Base-by-base conservation (phyloP, 2,888 invertebrate species). In the Cryptocheilus praepositus region DNA sequence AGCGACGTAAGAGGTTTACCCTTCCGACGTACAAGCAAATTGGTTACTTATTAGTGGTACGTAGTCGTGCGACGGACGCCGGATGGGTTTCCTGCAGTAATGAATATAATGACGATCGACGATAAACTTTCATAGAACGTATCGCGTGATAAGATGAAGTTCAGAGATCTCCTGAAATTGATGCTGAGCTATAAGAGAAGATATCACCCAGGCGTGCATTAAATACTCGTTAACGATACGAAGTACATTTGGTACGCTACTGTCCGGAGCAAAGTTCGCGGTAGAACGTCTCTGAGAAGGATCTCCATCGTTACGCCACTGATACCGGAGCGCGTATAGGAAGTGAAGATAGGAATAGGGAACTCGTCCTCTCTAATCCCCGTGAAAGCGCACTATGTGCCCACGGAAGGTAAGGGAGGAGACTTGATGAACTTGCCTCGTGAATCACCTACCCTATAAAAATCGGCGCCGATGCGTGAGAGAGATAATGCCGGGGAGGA, bases 341-440 rank as follows among this genome's bases (percentile, higher is more conserved):
- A 36, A 70, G 56, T 59, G 61, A 64, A 52, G 49, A 63, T 57
- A 56, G 62, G 58, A 68, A 58, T 61, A 58, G 64, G 49, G 19
- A 52, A 55, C 68, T 58, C 67, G 67, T 65, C 54, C 65, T 28
- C 64, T 70, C 72, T 80, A 79, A 80, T 82, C 67, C 70, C 65
- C 65, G 71, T 73, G 71, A 82, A 81, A 81, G 77, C 71, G 53
- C 61, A 55, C 62, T 64, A 67, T 67, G 64, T 69, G 70, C 66
- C 67, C 60, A 70, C 71, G 74, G 74, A 73, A 67, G 70, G 69
- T 62, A 58, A 68, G 64, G 68, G 72, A 68, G 71, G 75, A 70
- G 77, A 71, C 80, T 81, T 81, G 81, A 81, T 81, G 81, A 83
- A 83, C 81, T 83, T 81, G 81, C 76, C 81, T 83, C 81, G 81